A percentile compares a stretch with the other conserved stretches of the same genome.
These are phyloP conservation scores for Lordiphosa andalusiaca DNA, from an alignment of 2,888 invertebrate genomes.

Conservation along the genomic window DNA sequence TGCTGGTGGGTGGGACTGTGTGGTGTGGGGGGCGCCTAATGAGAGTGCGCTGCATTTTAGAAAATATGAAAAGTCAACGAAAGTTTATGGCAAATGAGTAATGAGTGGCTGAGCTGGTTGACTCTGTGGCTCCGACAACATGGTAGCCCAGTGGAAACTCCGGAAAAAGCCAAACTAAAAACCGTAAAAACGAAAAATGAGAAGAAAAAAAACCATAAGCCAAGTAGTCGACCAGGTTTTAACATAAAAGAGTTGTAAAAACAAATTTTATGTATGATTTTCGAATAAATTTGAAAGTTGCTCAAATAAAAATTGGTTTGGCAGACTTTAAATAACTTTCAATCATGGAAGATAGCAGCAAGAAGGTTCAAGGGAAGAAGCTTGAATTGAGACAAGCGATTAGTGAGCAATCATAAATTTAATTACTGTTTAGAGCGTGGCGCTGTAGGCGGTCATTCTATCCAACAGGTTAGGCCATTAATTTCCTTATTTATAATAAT, in stretches of 20 bases:
- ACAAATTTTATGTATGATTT: neutral
- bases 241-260: slow-evolving; percentile 22
- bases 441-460: too few species aligned
- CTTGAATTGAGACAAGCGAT: too few species aligned
- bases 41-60: slow-evolving; percentile 48
- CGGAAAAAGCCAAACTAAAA: slow-evolving; percentile 4
- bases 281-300: too few species aligned
- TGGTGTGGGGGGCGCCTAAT: slow-evolving; percentile 29
- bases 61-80: slow-evolving; percentile 71
- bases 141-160: slow-evolving; percentile 1
- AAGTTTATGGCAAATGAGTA: slow-evolving; percentile 70
- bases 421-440: too few species aligned
- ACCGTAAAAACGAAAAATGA: slow-evolving; percentile 10
- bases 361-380: too few species aligned
- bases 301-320: too few species aligned
- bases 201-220: neutral
- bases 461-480: too few species aligned
- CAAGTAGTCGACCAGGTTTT: slow-evolving; percentile 7
- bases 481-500: too few species aligned
- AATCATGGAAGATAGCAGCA: too few species aligned
- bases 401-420: too few species aligned
- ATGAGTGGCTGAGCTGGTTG: slow-evolving; percentile 65
- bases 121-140: slow-evolving; percentile 35
- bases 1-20: too few species aligned
- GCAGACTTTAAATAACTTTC: too few species aligned